Percentiles rank a stretch among this genome's conserved stretches.
These are phyloP conservation scores for Platycheirus rosarum DNA, from an alignment of 2,888 invertebrate genomes.

Conservation along the genomic window DNA sequence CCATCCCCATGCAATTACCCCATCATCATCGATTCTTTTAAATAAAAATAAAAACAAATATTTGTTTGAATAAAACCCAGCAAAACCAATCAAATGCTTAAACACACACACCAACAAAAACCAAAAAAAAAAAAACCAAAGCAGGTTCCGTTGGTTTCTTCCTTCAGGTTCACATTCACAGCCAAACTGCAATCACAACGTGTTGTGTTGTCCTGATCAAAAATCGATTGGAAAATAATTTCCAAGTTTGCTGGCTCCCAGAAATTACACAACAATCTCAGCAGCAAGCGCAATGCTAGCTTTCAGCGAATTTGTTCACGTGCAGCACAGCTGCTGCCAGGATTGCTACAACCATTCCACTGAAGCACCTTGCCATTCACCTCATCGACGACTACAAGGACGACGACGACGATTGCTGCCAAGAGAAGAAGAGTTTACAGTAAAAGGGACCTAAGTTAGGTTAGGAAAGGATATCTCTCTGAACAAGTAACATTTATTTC, in stretches of 20 bases:
- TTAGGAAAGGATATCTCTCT: conserved; percentile 52
- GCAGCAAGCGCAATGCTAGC: conserved; percentile 32
- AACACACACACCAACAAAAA: conserved; percentile 18
- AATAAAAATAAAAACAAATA: background rate
- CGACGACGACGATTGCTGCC: no score
- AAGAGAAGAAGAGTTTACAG: conserved; percentile 12
- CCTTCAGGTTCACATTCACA: conserved; percentile 23
- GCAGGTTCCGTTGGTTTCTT: background rate
- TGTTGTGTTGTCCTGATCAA: conserved; percentile 66
- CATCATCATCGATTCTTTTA: conserved; percentile 1
- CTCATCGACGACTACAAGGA: conserved; percentile 3
- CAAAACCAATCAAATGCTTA: conserved; percentile 47
- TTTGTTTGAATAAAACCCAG: conserved; percentile 13
- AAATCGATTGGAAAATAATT: conserved; percentile 74
- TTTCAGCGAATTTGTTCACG: conserved; percentile 72
- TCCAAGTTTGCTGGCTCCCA: conserved; percentile 61
- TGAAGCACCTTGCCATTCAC: background rate
- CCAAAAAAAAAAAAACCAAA: background rate
- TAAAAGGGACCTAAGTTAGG: conserved; percentile 40
- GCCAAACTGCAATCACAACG: conserved; percentile 38
- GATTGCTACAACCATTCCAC: background rate
- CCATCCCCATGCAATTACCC: background rate
- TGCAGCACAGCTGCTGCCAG: conserved; percentile 54
- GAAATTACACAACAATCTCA: conserved; percentile 72
- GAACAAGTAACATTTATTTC: conserved; percentile 70